Percentiles rank a stretch among this genome's conserved stretches.
Conservation (phyloP, 2,113 vertebrate species). For the Maccullochella peelii region DNA sequence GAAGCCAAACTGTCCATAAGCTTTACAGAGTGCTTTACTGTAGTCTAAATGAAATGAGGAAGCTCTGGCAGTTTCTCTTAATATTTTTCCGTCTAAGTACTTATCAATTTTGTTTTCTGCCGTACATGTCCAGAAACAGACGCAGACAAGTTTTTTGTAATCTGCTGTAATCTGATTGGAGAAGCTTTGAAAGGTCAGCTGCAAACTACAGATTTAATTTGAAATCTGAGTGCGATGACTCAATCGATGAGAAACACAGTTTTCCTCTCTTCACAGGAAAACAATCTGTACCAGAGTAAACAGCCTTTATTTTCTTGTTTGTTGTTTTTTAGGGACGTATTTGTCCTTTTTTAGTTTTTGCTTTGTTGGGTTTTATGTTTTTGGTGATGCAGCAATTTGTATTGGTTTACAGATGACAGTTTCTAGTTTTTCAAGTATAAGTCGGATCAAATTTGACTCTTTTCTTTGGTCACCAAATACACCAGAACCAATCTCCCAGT, state of each 20-base stretch:
- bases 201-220: constrained; percentile 54
- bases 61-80: neutral
- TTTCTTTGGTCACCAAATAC: neutral
- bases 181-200: constrained; percentile 56
- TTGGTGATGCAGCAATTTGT: neutral
- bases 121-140: constrained; percentile 20
- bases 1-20: neutral
- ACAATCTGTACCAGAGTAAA: neutral
- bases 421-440: neutral
- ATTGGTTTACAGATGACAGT: neutral
- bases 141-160: constrained; percentile 34
- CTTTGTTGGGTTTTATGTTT: constrained; percentile 2
- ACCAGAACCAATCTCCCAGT: neutral
- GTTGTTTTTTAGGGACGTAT: neutral
- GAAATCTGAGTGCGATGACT: constrained; percentile 37
- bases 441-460: neutral
- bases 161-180: constrained; percentile 58
- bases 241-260: constrained; percentile 10
- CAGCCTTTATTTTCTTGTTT: neutral
- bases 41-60: neutral
- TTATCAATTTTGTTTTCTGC: constrained; percentile 2
- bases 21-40: neutral
- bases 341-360: neutral
- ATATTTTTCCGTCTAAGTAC: neutral
- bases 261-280: constrained; percentile 1